Conservation (phyloP, 2,888 invertebrate genomes). For the Brachynemurus nebulosus region DNA sequence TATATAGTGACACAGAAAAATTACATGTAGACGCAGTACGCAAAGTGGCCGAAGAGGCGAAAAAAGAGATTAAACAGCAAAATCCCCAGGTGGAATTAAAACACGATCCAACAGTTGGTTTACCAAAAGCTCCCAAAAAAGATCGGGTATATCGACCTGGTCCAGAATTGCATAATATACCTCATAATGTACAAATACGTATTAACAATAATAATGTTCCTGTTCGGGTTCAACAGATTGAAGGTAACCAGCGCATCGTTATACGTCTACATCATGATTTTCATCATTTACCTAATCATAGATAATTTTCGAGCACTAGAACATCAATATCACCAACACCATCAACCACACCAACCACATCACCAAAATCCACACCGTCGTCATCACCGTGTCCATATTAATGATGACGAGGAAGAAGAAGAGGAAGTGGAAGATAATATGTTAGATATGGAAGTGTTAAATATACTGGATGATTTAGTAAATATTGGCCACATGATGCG, state of each 20-base stretch:
- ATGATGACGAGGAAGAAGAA: too few relatives aligned
- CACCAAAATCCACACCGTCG: not conserved
- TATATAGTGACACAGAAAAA: slow-evolving; percentile 29
- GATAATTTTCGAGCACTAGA: too few relatives aligned
- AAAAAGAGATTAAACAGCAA: slow-evolving; percentile 25
- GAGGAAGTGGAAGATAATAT: too few relatives aligned
- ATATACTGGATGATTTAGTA: too few relatives aligned
- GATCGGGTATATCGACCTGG: slow-evolving; percentile 5
- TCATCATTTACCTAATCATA: too few relatives aligned
- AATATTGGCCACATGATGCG: too few relatives aligned
- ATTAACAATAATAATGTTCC: not conserved
- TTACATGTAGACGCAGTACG: slow-evolving; percentile 30
- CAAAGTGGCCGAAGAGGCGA: slow-evolving; percentile 28
- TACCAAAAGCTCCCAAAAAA: slow-evolving; percentile 4
- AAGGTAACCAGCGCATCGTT: too few relatives aligned
- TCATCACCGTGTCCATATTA: not conserved
- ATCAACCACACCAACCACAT: not conserved
- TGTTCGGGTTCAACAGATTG: not conserved
- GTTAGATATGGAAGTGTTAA: too few relatives aligned
- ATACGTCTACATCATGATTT: too few relatives aligned
- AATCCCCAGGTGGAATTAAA: slow-evolving; percentile 25
- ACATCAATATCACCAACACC: not conserved
- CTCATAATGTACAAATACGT: not conserved
- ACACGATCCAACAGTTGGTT: slow-evolving; percentile 23
- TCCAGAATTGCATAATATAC: too few relatives aligned